Evolutionary conservation across 2,797 vertebrate species (phyloP), one percentile per base, ranked within the genome.

Genomic region (Xenentodon cancila): DNA sequence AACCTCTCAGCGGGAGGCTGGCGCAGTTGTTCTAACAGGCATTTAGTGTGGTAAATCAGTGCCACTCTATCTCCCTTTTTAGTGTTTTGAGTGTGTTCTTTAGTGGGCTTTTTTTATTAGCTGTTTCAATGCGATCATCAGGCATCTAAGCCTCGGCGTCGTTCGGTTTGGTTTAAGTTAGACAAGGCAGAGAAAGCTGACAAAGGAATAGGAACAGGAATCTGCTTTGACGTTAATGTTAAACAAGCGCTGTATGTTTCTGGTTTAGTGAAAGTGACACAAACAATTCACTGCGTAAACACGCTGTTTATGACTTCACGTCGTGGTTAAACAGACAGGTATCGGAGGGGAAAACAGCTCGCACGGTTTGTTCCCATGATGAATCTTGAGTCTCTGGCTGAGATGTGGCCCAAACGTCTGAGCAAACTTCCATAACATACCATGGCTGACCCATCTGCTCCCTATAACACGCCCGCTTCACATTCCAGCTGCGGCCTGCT

Each of bases 401-500:
- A 64, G 72, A 55, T 4, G 16, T 64, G 75, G 80, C 49, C 67
- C 47, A 55, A 74, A 17, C 56, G 59, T 62, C 59, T 53, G 51
- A 3, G 59, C 59, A 77, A 73, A 76, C 59, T 63, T 64, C 58
- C 69, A 73, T 1, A 62, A 70, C 37, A 15, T 15, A 15, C 37
- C 12, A 3, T 13, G 16, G 4, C 44, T 11, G 54, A 71, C 51
- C 63, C 84, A 89, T 88, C 88, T 89, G 86, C 85, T 87, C 75
- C 73, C 48, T 75, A 86, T 88, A 80, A 85, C 64, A 69, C 64
- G 61, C 72, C 58, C 52, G 19, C 67, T 62, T 58, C 62, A 49
- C 77, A 86, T 89, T 88, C 85, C 81, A 58, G 1, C 79, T 1
- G 72, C 72, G 34, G 82, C 60, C 79, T 86, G 80, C 71, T 59